Base-by-base conservation (phyloP, 2,888 invertebrate genomes). In the Lamellibrachia columna region DNA sequence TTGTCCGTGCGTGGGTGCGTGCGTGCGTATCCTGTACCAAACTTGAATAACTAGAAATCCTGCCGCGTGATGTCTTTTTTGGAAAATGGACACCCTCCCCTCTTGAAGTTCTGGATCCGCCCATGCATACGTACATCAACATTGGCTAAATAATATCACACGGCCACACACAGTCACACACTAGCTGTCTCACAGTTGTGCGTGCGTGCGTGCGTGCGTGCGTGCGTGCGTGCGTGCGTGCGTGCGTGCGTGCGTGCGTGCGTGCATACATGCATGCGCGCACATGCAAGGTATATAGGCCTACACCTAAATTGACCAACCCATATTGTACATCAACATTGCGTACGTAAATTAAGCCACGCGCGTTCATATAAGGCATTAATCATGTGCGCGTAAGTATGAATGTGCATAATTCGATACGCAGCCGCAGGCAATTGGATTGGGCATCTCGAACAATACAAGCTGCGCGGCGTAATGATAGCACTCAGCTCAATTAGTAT, bases 391-490 rank as follows among this genome's bases (percentile, higher is more conserved):
- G 91, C 52, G 91, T 91, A 15, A 28, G 75, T 22, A 75, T 75
- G n/a, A 75, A 75, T 75, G 75, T 75, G 75, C n/a, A 75, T 75
- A 75, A 75, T 75, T 75, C 75, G 75, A 75, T 75, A 75, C 75
- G 75, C n/a, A 22, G 75, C 75, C 22, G 2, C 75, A 15, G 75
- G 22, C 75, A n/a, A 75, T 75, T 75, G 75, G 75, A 22, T 75
- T 75, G 3, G 75, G 22, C 75, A 11, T 75, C 3, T 75, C 11
- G 4, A 75, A 75, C 75, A 75, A 75, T 75, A 22, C 22, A 75
- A 15, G 22, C 75, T 75, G 22, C 75, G 22, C 75, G 75, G 22
- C n/a, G 2, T 15, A 75, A 22, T 75, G 75, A 22, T 75, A 15
- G 75, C n/a, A 75, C 22, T 22, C 75, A 75, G 75, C 22, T 75